Percentiles rank a stretch among this genome's conserved stretches.
Conservation (phyloP, 2,797 vertebrate species). For the Kryptolebias ocellatus region DNA sequence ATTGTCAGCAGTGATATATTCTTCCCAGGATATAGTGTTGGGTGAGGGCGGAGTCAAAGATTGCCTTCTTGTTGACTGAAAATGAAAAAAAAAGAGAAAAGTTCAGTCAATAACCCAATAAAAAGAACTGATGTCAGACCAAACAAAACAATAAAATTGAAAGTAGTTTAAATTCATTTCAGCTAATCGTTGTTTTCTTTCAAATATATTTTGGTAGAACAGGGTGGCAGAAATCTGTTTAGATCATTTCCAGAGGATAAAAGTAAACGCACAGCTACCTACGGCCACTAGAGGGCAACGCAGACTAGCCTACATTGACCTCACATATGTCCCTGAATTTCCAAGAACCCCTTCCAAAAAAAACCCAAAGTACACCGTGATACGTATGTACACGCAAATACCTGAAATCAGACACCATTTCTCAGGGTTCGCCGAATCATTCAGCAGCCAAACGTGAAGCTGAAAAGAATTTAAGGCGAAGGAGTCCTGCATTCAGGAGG, state of each 20-base stretch:
- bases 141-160: background rate
- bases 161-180: background rate
- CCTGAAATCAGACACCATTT: background rate
- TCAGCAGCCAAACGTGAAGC: no score
- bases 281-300: slow-evolving; percentile 53
- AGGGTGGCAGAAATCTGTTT: no score
- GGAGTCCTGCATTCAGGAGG: no score
- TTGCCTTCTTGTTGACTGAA: slow-evolving; percentile 90
- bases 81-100: slow-evolving; percentile 3
- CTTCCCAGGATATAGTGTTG: slow-evolving; percentile 97
- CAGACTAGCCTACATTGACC: slow-evolving; percentile 4
- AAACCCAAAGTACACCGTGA: background rate
- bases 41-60: slow-evolving; percentile 92
- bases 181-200: background rate
- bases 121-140: background rate
- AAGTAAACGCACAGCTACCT: no score
- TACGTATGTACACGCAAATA: background rate
- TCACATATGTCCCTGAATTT: background rate
- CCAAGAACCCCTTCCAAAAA: background rate
- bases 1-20: slow-evolving; percentile 94
- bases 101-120: background rate
- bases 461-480: no score
- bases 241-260: no score
- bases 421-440: background rate
- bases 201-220: no score